phyloP scores from a whole-genome alignment of 2,888 invertebrate species.

The Idaea straminata region DNA sequence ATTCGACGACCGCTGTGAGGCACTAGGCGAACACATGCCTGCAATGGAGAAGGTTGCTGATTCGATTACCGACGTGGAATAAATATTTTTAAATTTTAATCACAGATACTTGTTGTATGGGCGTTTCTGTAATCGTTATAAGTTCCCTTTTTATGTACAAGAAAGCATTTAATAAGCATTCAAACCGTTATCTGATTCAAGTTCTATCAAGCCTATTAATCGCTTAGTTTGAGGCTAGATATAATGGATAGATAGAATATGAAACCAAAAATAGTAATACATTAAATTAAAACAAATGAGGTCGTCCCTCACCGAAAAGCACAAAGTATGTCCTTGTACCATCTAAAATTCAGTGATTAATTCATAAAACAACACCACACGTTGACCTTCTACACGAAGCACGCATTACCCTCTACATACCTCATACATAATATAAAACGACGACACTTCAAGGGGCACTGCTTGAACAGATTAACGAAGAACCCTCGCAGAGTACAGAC shows the following conservation, averaged over 20 bases:
- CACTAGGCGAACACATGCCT: no score
- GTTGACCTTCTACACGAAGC: constrained; percentile 13
- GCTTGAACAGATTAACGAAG: constrained; percentile 13
- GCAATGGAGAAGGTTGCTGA: no score
- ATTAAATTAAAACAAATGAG: constrained; percentile 13
- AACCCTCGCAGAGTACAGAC: neutral
- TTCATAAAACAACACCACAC: constrained; percentile 4
- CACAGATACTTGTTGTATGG: no score
- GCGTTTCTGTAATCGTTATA: no score
- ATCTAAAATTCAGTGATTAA: neutral
- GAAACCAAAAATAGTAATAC: constrained; percentile 9
- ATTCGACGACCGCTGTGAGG: neutral
- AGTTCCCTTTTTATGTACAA: no score
- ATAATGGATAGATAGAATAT: no score
- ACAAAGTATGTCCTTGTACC: neutral
- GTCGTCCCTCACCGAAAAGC: constrained; percentile 1
- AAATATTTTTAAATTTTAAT: no score
- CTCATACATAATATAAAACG: constrained; percentile 16
- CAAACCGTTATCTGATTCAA: no score
- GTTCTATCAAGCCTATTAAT: no score
- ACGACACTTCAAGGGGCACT: constrained; percentile 14
- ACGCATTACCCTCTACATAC: constrained; percentile 15
- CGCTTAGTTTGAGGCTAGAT: no score
- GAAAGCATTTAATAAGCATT: no score
- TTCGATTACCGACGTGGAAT: no score